phyloP scores from a whole-genome alignment of 2,888 invertebrate genomes.

The Ptychoptera albimana region DNA sequence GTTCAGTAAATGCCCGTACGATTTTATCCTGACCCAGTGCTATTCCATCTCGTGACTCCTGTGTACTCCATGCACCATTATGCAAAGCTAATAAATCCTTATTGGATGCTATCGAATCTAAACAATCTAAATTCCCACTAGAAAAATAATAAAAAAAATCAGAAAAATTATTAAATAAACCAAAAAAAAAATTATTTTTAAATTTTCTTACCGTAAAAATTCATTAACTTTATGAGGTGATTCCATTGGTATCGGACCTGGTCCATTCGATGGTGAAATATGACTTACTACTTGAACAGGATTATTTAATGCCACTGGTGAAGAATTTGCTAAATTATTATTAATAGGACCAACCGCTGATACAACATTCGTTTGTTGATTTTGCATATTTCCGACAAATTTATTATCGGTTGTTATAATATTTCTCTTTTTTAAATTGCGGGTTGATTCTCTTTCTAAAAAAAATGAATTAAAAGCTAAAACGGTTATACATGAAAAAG shows the following conservation, averaged over 20 bases:
- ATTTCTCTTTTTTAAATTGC: neutral
- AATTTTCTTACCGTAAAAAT: constrained; percentile 19
- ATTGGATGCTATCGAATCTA: constrained; percentile 32
- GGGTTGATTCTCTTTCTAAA: neutral
- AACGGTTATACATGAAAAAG: too few relatives aligned
- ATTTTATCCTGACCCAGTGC: constrained; percentile 67
- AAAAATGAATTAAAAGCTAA: too few relatives aligned
- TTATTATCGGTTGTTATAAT: neutral
- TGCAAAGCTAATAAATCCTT: constrained; percentile 50
- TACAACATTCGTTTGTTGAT: neutral
- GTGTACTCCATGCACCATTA: constrained; percentile 45
- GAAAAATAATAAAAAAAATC: neutral
- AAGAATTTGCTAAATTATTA: neutral
- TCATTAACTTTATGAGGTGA: constrained; percentile 22
- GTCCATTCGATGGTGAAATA: constrained; percentile 15
- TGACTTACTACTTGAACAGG: neutral
- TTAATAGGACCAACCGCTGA: neutral
- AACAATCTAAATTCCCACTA: constrained; percentile 25
- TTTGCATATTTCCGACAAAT: neutral
- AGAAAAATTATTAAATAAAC: neutral
- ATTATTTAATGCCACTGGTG: neutral
- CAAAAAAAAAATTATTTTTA: neutral
- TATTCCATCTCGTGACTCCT: constrained; percentile 21
- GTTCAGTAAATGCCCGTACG: constrained; percentile 67
- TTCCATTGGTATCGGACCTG: constrained; percentile 18